Percentiles rank a stretch among this genome's conserved stretches.
phyloP scores from a whole-genome alignment of 2,797 vertebrate species.

The Gephyroberyx darwinii region DNA sequence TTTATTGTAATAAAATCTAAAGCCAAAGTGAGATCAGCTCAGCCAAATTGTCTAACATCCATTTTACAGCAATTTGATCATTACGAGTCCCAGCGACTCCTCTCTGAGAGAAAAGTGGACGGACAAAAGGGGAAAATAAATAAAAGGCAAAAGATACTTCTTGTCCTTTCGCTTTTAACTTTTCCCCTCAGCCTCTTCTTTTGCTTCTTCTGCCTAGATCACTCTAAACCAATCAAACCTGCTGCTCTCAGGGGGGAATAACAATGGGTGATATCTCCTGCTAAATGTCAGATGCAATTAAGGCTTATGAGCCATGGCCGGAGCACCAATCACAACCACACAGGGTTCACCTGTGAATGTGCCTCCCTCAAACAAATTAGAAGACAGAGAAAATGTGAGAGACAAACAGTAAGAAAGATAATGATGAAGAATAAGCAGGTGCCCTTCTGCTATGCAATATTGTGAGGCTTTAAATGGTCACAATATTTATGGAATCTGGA shows the following conservation, averaged over 20 bases:
- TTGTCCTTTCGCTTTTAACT: conserved; percentile 6
- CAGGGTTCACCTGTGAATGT: conserved; percentile 34
- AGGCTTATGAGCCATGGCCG: conserved; percentile 57
- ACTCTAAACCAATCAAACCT: conserved; percentile 67
- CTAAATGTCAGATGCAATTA: conserved; percentile 77
- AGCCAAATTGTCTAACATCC: conserved; percentile 9
- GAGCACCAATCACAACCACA: conserved; percentile 59
- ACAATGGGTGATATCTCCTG: conserved; percentile 64
- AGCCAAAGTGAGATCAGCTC: conserved; percentile 1
- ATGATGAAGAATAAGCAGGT: too few relatives aligned
- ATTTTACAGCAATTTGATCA: conserved; percentile 5
- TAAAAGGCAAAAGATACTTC: conserved; percentile 1
- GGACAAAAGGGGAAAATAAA: conserved; percentile 2
- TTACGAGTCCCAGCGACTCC: conserved; percentile 1
- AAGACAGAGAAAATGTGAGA: conserved; percentile 7
- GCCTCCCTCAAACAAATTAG: conserved; percentile 28
- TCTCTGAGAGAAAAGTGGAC: conserved; percentile 3
- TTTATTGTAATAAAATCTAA: conserved; percentile 3
- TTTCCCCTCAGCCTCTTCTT: conserved; percentile 6
- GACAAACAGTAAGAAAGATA: conserved; percentile 3
- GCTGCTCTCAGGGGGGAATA: conserved; percentile 51
- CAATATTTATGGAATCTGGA: too few relatives aligned
- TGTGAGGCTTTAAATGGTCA: conserved; percentile 19
- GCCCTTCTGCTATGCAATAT: background rate
- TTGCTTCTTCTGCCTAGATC: conserved; percentile 38